phyloP scores from a whole-genome alignment of 2,113 vertebrate species.

The Athene noctua region DNA sequence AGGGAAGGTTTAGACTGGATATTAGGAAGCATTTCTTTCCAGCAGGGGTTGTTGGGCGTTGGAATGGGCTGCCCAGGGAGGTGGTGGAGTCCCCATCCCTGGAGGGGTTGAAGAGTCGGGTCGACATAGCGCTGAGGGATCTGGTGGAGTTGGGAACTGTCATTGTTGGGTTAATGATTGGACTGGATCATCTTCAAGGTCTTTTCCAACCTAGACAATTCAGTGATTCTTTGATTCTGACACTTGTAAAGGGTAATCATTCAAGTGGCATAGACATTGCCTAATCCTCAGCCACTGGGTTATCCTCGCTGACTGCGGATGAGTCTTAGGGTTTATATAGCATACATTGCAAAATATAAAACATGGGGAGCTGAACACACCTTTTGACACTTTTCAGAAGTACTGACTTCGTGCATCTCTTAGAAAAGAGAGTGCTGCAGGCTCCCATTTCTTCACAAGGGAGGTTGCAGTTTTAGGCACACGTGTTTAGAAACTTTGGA shows the following conservation, averaged over 20 bases:
- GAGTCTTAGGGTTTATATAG: not conserved
- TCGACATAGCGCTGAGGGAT: too few relatives aligned
- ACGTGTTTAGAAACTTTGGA: rapidly evolving
- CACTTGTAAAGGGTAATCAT: not conserved
- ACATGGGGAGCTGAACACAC: not conserved
- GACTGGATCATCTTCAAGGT: too few relatives aligned
- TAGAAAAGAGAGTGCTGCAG: not conserved
- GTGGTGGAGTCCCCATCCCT: too few relatives aligned
- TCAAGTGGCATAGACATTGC: not conserved
- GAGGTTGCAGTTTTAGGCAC: not conserved
- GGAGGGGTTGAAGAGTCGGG: too few relatives aligned
- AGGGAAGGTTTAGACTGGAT: too few relatives aligned
- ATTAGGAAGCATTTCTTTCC: too few relatives aligned
- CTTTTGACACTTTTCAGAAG: not conserved
- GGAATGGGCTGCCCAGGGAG: too few relatives aligned
- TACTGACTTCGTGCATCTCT: not conserved
- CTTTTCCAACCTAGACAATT: too few relatives aligned
- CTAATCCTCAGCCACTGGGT: not conserved
- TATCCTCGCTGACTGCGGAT: not conserved
- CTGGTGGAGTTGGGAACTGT: too few relatives aligned
- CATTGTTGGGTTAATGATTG: too few relatives aligned
- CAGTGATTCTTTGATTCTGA: too few relatives aligned
- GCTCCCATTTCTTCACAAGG: not conserved
- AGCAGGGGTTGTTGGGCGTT: too few relatives aligned
- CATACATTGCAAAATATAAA: not conserved